Evolutionary conservation across 1,140 invertebrate genomes (phyloP).

Genomic region (Heliconius himera): DNA sequence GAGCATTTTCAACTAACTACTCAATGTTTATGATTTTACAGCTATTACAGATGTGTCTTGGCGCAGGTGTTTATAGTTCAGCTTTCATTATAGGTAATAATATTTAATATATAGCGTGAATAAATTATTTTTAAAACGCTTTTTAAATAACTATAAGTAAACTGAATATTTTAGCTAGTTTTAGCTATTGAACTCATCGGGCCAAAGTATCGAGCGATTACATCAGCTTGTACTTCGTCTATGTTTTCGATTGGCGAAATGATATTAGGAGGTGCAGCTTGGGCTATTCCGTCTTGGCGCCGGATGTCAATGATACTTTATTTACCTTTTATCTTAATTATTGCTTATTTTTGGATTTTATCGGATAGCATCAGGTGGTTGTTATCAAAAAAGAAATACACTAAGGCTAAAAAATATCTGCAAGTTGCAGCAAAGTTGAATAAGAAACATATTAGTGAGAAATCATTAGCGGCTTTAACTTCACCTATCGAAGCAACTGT

Average conservation of each 20-base stretch:
- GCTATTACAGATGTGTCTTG: slow-evolving; percentile 83
- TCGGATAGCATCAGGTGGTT: slow-evolving; percentile 10
- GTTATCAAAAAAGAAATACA: neutral
- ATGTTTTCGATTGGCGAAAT: slow-evolving; percentile 22
- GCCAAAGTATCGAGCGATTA: slow-evolving; percentile 10
- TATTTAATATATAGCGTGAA: too few species aligned
- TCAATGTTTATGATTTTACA: slow-evolving; percentile 84
- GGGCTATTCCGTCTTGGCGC: slow-evolving; percentile 10
- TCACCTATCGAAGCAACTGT: neutral
- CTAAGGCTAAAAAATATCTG: neutral
- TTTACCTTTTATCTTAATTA: neutral
- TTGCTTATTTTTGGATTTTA: slow-evolving; percentile 8
- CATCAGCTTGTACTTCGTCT: neutral
- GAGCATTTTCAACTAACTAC: slow-evolving; percentile 86
- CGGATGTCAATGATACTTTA: slow-evolving; percentile 6
- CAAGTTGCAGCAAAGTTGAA: neutral
- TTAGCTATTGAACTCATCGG: slow-evolving; percentile 9
- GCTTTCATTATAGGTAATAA: slow-evolving; percentile 65
- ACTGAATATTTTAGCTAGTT: neutral
- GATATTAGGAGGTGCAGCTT: neutral
- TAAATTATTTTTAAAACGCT: too few species aligned
- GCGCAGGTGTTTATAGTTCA: slow-evolving; percentile 69
- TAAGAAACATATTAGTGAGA: neutral
- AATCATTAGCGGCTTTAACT: slow-evolving; percentile 3
- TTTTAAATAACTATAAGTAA: too few species aligned